Evolutionary conservation across 2,888 invertebrate genomes (phyloP), one percentile per base, ranked within the genome.

Genomic region (Morpho deidamia): DNA sequence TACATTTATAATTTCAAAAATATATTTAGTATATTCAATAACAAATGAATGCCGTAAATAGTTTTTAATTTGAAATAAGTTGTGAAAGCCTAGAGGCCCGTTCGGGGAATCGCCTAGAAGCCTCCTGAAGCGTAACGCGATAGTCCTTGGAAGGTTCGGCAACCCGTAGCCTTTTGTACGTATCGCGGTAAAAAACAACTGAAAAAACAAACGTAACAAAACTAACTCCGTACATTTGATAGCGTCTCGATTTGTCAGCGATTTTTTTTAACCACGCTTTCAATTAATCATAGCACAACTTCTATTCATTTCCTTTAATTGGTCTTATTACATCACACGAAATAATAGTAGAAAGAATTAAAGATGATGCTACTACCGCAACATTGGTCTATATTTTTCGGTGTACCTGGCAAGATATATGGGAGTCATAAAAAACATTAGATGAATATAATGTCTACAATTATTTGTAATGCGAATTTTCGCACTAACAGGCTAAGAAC

Each of bases 91-190:
- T 49, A 47, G 60, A 60, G 62, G 59, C 54, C 51, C 58, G 51
- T 43, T 57, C 52, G 59, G 55, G 62, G 51, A 62, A 61, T 51
- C 52, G 49, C 55, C 57, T 53, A 55, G 64, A 64, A 69, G 67
- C 58, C 69, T 73, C 77, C 83, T 83, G 84, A 84, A 85, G 85
- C 79, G 77, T 70, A 79, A 76, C 81, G 62, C 59, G 58, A 11
- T 11, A 75, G 81, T 74, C 85, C 85, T 87, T 86, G 86, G 82
- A 70, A 74, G 72, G 87, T 85, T 86, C 84, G 76, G 69, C 72
- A 70, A 86, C 85, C 85, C 71, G 68, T 70, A 69, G 66, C 64
- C 78, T 77, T 79, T 83, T 81, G 79, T 82, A 70, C 66, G 68
- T 70, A 70, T 69, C 64, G 59, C 44, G 55, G 51, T 50, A 76